Evolutionary conservation across 2,113 vertebrate species (phyloP), one percentile per base, ranked within the genome.

Genomic region (Lucifuga dentata): DNA sequence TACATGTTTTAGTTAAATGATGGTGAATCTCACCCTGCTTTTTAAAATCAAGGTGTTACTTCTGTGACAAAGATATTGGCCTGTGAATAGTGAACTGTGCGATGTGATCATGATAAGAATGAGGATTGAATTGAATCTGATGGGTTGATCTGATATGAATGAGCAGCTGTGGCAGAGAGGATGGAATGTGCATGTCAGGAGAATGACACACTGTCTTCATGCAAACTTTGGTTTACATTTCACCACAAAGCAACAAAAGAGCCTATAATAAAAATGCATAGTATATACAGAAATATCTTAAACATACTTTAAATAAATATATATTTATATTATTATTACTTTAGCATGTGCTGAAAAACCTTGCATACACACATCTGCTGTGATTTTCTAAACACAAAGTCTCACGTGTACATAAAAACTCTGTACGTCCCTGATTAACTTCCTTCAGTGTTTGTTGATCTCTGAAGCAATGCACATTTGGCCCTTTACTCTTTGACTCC

Each of bases 161-260:
- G 9, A 35, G 12, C 11, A 21, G 1, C 56, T 55, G 10, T 62
- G 19, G 20, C 17, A 59, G 19, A 68, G 17, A 23, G 13, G 68
- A 71, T 59, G 68, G 75, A 78, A 81, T 72, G 76, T 70, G 67
- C 61, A 81, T 39, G 58, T 46, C 45, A 44, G 56, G 43, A 80
- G 38, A 41, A 62, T 55, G 21, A 71, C 70, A 41, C 48, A 4
- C 49, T 40, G 43, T 68, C 50, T 43, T 80, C 26, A 76, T 62
- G 61, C 63, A 81, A 62, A 81, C 83, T 83, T 89, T 88, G 85
- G 83, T 85, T 86, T 66, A 75, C 44, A 78, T 38, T 73, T 64
- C 23, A 73, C 51, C 36, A 64, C 36, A 63, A 78, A 70, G 70
- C 32, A 56, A 24, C 11, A 68, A 51, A 20, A 16, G 1, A 68